These are phyloP conservation scores for Coreius guichenoti DNA, from an alignment of 2,797 vertebrate species.

Conservation along the genomic window DNA sequence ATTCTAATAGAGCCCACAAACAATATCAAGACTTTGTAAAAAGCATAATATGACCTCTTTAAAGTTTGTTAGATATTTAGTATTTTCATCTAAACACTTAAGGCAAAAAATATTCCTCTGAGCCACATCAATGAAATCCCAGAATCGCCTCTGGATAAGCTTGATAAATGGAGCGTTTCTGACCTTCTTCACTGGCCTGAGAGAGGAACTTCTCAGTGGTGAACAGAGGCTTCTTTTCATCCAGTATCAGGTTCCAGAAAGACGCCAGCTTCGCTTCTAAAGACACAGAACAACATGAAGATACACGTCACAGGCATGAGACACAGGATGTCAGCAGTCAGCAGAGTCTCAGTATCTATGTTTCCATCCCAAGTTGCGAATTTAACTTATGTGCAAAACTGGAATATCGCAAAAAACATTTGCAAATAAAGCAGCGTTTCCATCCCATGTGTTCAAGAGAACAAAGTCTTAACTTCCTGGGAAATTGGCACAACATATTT, in stretches of 20 bases:
- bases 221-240: constrained; percentile 95
- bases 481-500: not conserved
- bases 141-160: not conserved
- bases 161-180: constrained; percentile 50
- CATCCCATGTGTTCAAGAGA: not conserved
- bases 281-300: constrained; percentile 43
- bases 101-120: not conserved
- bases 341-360: not conserved
- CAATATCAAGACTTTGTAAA: not conserved
- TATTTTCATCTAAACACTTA: not conserved
- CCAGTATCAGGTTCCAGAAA: constrained; percentile 93
- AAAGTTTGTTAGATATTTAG: no score
- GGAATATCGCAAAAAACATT: not conserved
- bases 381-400: not conserved
- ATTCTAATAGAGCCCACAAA: not conserved
- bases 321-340: not conserved
- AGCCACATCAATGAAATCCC: not conserved
- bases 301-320: not conserved
- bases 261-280: constrained; percentile 86
- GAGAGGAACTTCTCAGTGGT: constrained; percentile 95
- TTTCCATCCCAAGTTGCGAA: not conserved
- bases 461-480: not conserved
- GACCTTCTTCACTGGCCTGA: constrained; percentile 91
- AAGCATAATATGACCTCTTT: not conserved
- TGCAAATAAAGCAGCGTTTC: not conserved